Evolutionary conservation across 2,113 vertebrate genomes (phyloP).

Genomic region (Hystrix cristata): DNA sequence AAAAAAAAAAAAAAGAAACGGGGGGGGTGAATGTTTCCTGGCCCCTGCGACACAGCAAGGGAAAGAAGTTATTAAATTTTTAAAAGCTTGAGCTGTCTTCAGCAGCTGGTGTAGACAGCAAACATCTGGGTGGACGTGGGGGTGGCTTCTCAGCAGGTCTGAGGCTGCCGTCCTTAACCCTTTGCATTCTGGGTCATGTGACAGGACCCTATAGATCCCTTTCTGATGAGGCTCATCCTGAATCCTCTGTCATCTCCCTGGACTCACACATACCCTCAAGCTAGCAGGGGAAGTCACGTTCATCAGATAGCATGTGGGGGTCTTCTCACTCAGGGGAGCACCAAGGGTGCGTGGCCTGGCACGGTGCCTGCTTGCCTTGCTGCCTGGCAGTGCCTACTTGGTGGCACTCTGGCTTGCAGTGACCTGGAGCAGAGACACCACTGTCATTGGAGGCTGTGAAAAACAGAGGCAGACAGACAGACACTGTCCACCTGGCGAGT

Average conservation of each 20-base stretch:
- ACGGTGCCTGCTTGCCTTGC: background rate
- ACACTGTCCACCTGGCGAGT: background rate
- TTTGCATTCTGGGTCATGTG: background rate
- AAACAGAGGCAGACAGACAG: background rate
- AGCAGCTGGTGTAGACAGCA: background rate
- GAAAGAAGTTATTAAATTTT: background rate
- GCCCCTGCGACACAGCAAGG: background rate
- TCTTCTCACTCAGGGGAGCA: background rate
- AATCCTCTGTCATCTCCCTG: background rate
- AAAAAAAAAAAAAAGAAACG: background rate
- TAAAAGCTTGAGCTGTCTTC: background rate
- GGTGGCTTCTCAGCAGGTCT: background rate
- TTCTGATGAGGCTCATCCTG: background rate
- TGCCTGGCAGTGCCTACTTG: background rate
- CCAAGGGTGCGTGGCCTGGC: accelerated
- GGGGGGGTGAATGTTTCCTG: background rate
- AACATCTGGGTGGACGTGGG: background rate
- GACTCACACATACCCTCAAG: background rate
- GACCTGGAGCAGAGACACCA: background rate
- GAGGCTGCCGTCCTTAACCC: background rate
- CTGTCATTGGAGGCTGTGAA: background rate
- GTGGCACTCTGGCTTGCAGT: background rate
- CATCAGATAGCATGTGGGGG: background rate
- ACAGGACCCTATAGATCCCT: too few species aligned
- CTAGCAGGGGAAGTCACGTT: background rate